phyloP scores from a whole-genome alignment of 2,797 vertebrate genomes.

The Distichodus sexfasciatus region DNA sequence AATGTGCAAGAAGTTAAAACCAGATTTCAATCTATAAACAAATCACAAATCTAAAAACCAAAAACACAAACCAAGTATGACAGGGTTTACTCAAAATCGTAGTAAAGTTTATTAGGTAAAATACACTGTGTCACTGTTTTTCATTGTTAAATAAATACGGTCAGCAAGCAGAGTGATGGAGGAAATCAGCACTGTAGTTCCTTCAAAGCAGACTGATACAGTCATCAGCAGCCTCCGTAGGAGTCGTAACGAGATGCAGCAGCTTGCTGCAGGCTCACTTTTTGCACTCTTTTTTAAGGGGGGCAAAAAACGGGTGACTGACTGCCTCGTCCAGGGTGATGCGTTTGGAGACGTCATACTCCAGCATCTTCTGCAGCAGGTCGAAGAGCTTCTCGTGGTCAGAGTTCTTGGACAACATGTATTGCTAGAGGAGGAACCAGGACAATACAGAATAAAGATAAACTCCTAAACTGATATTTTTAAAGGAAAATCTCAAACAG shows the following conservation, averaged over 20 bases:
- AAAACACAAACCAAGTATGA: too few relatives aligned
- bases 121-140: too few relatives aligned
- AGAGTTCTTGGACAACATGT: slow-evolving; percentile 69
- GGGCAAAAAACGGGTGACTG: slow-evolving; percentile 81
- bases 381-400: slow-evolving; percentile 82
- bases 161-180: slow-evolving; percentile 56
- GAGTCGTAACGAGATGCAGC: slow-evolving; percentile 41
- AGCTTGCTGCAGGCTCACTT: slow-evolving; percentile 13
- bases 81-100: slow-evolving; percentile 10
- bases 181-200: background rate
- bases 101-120: slow-evolving; percentile 31
- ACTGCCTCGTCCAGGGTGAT: slow-evolving; percentile 84
- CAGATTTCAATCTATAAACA: too few relatives aligned
- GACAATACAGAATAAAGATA: background rate
- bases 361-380: slow-evolving; percentile 82
- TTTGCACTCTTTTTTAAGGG: slow-evolving; percentile 54
- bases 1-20: too few relatives aligned
- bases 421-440: slow-evolving; percentile 61
- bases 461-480: background rate
- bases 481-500: background rate
- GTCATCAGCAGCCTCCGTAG: slow-evolving; percentile 55
- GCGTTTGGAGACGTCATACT: slow-evolving; percentile 76
- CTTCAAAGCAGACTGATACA: slow-evolving; percentile 75
- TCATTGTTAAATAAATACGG: too few relatives aligned
- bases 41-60: too few relatives aligned